Conservation (phyloP, 2,113 vertebrate species). For the Zosterops hypoxanthus region DNA sequence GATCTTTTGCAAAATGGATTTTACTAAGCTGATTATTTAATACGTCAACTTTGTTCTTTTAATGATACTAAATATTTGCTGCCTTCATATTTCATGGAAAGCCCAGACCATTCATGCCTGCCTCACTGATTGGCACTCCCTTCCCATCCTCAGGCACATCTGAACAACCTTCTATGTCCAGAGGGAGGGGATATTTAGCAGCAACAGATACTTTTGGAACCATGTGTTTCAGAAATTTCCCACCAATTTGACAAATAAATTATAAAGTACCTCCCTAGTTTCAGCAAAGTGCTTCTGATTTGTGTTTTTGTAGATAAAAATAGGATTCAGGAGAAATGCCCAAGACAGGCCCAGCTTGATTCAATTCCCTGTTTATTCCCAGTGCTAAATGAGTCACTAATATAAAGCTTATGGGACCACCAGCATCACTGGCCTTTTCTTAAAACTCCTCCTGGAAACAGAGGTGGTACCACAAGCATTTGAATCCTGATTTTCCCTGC, state of each 20-base stretch:
- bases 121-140: neutral
- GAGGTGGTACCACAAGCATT: neutral
- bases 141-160: neutral
- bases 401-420: neutral
- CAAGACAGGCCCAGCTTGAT: constrained; percentile 7
- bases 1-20: neutral
- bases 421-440: neutral
- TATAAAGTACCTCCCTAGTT: constrained; percentile 8
- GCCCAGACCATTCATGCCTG: neutral
- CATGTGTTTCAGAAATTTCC: neutral
- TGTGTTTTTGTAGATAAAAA: constrained; percentile 33
- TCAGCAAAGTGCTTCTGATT: neutral
- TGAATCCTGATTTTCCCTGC: neutral
- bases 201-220: neutral
- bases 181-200: neutral
- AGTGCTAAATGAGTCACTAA: constrained; percentile 33
- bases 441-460: neutral
- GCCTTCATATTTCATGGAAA: neutral
- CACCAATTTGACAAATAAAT: constrained; percentile 38
- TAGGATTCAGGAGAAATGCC: constrained; percentile 19
- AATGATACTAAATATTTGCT: neutral
- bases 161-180: neutral
- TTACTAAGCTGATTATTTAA: neutral
- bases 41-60: neutral
- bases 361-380: neutral